These are phyloP conservation scores for Rhagophthalmus giganteus DNA, from an alignment of 2,888 invertebrate genomes.

Conservation along the genomic window DNA sequence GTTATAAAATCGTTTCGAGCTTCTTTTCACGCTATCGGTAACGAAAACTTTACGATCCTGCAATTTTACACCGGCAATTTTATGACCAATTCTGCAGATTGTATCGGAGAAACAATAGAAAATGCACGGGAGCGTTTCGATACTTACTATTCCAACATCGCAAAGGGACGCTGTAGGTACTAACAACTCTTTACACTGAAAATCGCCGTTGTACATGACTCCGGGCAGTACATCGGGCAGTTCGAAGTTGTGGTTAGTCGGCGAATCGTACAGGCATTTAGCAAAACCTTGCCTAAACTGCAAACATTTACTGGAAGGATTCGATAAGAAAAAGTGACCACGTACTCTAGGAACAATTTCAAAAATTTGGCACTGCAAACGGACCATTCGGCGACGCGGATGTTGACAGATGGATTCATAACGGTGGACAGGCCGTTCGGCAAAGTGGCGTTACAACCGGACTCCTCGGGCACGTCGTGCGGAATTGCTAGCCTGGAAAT, in stretches of 20 bases:
- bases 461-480: slow-evolving; percentile 44
- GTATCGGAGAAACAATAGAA: slow-evolving; percentile 14
- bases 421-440: slow-evolving; percentile 44
- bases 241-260: slow-evolving; percentile 50
- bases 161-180: slow-evolving; percentile 56
- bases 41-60: slow-evolving; percentile 15
- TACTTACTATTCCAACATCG: slow-evolving; percentile 48
- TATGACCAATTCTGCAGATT: slow-evolving; percentile 16
- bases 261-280: slow-evolving; percentile 62
- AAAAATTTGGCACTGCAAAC: slow-evolving; percentile 57
- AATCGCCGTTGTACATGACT: slow-evolving; percentile 61
- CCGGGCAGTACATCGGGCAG: slow-evolving; percentile 51
- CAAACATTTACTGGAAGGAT: slow-evolving; percentile 36
- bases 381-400: slow-evolving; percentile 58
- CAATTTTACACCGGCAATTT: too few relatives aligned
- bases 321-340: slow-evolving; percentile 23
- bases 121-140: slow-evolving; percentile 9
- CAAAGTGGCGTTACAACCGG: slow-evolving; percentile 42
- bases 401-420: slow-evolving; percentile 47
- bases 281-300: slow-evolving; percentile 59
- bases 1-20: slow-evolving; percentile 3
- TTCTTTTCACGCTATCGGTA: slow-evolving; percentile 3
- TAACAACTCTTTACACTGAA: slow-evolving; percentile 61
- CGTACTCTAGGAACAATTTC: slow-evolving; percentile 61
- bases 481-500: slow-evolving; percentile 46